Percentiles rank a stretch among this genome's conserved stretches.
Evolutionary conservation across 2,113 vertebrate genomes (phyloP).

Genomic region (Petrocephalus microphthalmus): DNA sequence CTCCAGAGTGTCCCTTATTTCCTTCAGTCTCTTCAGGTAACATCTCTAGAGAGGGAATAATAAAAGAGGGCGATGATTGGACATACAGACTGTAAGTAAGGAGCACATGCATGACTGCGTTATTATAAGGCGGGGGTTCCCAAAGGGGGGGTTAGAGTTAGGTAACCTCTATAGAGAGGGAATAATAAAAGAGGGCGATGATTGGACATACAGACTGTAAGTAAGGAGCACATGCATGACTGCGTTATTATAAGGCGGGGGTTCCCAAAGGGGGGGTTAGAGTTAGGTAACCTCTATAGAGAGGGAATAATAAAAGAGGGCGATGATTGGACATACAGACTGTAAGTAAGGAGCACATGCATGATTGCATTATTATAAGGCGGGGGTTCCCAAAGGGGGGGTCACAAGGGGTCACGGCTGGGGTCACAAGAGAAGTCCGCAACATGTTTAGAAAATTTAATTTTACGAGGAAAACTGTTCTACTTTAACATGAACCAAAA

Average conservation of each 20-base stretch:
- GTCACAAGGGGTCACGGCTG: background rate
- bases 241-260: too few species aligned
- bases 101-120: too few species aligned
- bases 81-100: background rate
- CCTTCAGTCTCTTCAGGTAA: conserved; percentile 79
- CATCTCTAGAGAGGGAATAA: conserved; percentile 58
- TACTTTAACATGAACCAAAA: background rate
- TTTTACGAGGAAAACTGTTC: too few species aligned
- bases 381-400: background rate
- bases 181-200: conserved; percentile 18
- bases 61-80: background rate
- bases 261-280: too few species aligned
- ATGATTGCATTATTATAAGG: background rate
- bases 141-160: too few species aligned
- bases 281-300: conserved; percentile 78
- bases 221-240: too few species aligned
- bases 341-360: background rate
- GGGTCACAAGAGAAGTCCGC: background rate
- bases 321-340: background rate
- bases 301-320: conserved; percentile 26
- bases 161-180: conserved; percentile 69
- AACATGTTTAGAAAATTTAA: background rate
- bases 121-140: too few species aligned
- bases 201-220: background rate
- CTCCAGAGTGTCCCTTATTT: conserved; percentile 76